Base-by-base conservation (phyloP, 2,113 vertebrate genomes). In the Hiodon alosoides region DNA sequence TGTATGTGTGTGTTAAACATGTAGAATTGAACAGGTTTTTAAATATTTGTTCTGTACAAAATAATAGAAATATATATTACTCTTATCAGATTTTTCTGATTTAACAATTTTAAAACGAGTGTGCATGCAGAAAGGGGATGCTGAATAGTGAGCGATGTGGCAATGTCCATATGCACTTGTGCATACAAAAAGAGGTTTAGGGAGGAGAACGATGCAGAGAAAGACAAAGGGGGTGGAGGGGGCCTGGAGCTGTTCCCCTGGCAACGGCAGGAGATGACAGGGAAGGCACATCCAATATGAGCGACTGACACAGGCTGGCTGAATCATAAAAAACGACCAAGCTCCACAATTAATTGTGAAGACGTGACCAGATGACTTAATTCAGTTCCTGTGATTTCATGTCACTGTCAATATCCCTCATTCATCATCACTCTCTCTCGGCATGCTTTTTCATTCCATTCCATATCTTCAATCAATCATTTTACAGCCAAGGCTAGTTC, bases 161-260 rank as follows among this genome's bases (percentile, higher is more conserved):
- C 31, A 31, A 31, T 31, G 31, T 31, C 31, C 31, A 31, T 31
- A 31, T 31, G 31, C 31, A 31, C 31, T 31, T 31, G 31, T 31
- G 31, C 31, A 2, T 31, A 31, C 31, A 31, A 74, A 65, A 54
- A 16, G 66, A 48, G 55, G 52, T 48, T 48, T 55, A 51, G 48
- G 65, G 61, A 50, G 67, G 53, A 57, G 62, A 54, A 2, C n/a
- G 46, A 64, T 16, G 55, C 17, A 58, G 53, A 67, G 51, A 74
- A 59, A 68, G 64, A 75, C 73, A 75, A 67, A 75, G 73, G 54
- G 55, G 54, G 47, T 17, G 65, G 54, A 31, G 65, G 59, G n/a
- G 82, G 84, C 87, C 86, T 87, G 89, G 87, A 88, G 89, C 84
- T 83, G 89, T 92, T 88, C 84, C 90, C 90, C 91, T 92, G 83